Evolutionary conservation across 2,797 vertebrate genomes (phyloP).

Genomic region (Furcifer pardalis): DNA sequence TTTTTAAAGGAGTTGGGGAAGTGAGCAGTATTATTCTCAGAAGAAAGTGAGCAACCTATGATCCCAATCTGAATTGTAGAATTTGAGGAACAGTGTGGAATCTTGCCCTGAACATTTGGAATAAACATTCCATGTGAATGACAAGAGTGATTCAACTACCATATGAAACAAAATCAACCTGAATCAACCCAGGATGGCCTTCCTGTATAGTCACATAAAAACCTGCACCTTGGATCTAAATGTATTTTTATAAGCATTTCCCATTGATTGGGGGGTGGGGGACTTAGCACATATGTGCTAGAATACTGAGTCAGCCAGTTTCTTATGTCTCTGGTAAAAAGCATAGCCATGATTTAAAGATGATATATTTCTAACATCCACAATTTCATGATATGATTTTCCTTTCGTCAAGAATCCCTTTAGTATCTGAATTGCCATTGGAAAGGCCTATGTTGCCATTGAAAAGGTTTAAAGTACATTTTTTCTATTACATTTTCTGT

Average conservation of each 20-base stretch:
- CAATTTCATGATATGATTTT: neutral
- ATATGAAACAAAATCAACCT: neutral
- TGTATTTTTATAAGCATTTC: conserved; percentile 16
- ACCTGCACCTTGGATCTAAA: neutral
- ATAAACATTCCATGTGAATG: no score
- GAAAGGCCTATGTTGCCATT: conserved; percentile 40
- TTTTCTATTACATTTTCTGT: conserved; percentile 37
- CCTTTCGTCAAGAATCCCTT: neutral
- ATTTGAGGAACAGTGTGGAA: no score
- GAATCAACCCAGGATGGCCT: neutral
- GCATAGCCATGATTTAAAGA: neutral
- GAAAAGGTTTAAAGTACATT: conserved; percentile 33
- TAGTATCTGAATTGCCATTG: neutral
- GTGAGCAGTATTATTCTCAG: no score
- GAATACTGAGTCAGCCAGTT: neutral
- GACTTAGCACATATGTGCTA: neutral
- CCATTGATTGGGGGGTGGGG: neutral
- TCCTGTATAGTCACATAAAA: no score
- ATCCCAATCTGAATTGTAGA: no score
- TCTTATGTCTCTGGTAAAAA: neutral
- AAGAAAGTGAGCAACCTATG: no score
- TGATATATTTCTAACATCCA: accelerated
- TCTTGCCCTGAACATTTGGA: no score
- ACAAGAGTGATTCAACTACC: neutral
- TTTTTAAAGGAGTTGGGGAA: no score